Evolutionary conservation across 1,140 invertebrate genomes (phyloP), one percentile per base, ranked within the genome.

Genomic region (Euura lappo): DNA sequence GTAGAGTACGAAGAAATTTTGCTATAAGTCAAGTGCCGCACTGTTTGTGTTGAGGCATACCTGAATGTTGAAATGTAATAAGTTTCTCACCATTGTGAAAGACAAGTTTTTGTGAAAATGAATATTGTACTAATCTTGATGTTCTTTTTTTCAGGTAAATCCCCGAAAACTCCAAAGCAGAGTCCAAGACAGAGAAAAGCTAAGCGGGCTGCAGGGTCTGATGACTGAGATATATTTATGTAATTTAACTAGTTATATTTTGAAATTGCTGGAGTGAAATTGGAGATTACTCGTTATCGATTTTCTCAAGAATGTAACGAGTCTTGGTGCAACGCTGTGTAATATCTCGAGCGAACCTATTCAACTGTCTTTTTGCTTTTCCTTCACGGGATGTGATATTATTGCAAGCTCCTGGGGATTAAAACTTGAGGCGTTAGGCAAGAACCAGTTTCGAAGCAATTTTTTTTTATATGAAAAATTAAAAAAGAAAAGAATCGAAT

Each of bases 161-260:
- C 88, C 65, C 85, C 87, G 76, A 88, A 85, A 84, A 87, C 86
- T 47, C 87, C 90, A 28, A 90, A 91, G 79, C 92, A 93, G 80
- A 94, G 93, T 74, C 93, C 93, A 74, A 92, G 92, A 80, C 90
- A 93, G 82, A 90, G 93, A 79, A 94, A 93, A 88, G 89, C 90
- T 28, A 94, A 94, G 84, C 90, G 91, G 80, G 90, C 91, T 28
- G 91, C 89, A 45, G 92, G 92, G 70, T 91, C 90, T 47, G 93
- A 94, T 83, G 84, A 89, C 77, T 86, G 77, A 88, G 75, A 72
- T 75, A 68, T 74, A 78, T 70, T 77, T 74, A 74, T 70, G 44
- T 68, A 44, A 42, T 42, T 68, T 76, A 76, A 70, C 45, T 70
- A 44, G 51, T 68, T 74, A 71, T 60, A 51, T 47, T 71, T 51